Evolutionary conservation across 2,797 vertebrate species (phyloP).

Genomic region (Sebastes vulpes): DNA sequence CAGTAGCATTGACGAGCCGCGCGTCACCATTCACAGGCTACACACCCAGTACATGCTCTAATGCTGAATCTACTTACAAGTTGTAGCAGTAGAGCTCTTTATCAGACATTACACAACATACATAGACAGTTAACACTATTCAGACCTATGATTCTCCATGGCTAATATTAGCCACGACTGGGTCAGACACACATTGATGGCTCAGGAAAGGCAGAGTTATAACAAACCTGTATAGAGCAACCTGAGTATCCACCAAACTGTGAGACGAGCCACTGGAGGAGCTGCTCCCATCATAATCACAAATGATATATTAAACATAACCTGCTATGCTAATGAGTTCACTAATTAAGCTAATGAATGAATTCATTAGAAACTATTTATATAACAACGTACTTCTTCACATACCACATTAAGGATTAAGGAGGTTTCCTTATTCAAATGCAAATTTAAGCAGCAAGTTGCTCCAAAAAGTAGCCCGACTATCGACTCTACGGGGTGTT

Average conservation of each 20-base stretch:
- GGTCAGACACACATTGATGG: background rate
- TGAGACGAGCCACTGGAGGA: background rate
- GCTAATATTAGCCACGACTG: background rate
- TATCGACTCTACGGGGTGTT: background rate
- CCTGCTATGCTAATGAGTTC: conserved; percentile 26
- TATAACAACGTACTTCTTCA: background rate
- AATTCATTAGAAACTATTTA: conserved; percentile 37
- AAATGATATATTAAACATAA: conserved; percentile 23
- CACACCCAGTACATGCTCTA: background rate
- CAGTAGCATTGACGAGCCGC: conserved; percentile 54
- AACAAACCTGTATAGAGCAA: background rate
- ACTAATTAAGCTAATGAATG: conserved; percentile 26
- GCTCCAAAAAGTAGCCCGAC: background rate
- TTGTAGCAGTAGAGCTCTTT: background rate
- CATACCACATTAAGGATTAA: conserved; percentile 42
- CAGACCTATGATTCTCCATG: background rate
- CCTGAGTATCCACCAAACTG: background rate
- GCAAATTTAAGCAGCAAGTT: conserved; percentile 41
- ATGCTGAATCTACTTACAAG: background rate
- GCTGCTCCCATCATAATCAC: background rate
- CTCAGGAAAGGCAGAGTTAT: background rate
- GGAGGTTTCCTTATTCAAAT: conserved; percentile 30
- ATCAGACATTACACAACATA: background rate
- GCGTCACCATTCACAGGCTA: conserved; percentile 25
- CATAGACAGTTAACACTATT: background rate